Evolutionary conservation across 37 sponge, comb jelly and placozoan genomes (phyloP), one percentile per base, ranked within the genome.

Genomic region (Beroe forskalii): DNA sequence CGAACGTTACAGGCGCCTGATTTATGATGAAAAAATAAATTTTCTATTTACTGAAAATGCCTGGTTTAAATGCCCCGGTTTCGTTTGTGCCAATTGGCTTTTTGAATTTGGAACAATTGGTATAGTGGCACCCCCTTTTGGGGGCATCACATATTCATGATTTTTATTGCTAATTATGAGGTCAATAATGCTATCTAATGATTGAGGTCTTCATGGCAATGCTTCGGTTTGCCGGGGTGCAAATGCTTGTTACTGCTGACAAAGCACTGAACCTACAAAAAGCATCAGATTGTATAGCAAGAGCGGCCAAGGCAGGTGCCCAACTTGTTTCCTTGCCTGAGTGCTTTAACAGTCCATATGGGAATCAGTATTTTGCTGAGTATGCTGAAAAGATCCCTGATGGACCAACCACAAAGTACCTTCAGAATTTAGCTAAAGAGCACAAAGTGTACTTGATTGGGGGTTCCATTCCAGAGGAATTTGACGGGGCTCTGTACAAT

Each of bases 321-420:
- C 86, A 94, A 31, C 19, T 98, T 55, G 67, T 98, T 17, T 76
- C 93, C 25, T 89, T 98, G 27, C 99, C 99, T 31, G 99, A 98
- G 60, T 98, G 99, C 62, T 98, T 98, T 93, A 96, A 98, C 69
- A 93, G 89, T 66, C 99, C 99, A 0, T 98, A 98, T 76, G 97
- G 97, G 0, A 94, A 92, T 17, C 72, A 93, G 44, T 93, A 94
- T 62, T 98, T 98, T 90, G 89, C 92, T 27, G 93, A 92, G 6
- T 98, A 98, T 90, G 94, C 95, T 80, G 99, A 98, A 75, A 44
- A 92, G 12, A 93, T 96, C 24, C 97, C 99, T 35, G 96, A 91
- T 90, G 93, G 94, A 61, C 76, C 86, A 6, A 86, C 95, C 44
- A 92, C 93, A 12, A 61, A 92, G 39, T 62, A 75, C 12, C 91